These are phyloP conservation scores for Sitobion miscanthi DNA, from an alignment of 1,140 invertebrate species.

Conservation along the genomic window DNA sequence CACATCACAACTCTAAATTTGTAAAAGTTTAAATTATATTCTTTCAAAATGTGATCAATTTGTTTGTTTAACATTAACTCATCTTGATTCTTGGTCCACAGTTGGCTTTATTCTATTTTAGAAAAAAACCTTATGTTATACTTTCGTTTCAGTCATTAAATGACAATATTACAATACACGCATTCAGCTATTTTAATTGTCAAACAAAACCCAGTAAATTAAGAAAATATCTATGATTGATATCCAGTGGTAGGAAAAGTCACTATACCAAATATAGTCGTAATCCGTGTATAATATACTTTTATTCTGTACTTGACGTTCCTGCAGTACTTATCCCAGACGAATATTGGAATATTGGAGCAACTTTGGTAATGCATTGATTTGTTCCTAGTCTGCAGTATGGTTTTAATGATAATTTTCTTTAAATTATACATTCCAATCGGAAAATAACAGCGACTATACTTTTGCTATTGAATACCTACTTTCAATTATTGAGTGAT, in stretches of 20 bases:
- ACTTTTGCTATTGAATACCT: not conserved
- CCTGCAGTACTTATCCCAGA: too few species aligned
- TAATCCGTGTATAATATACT: not conserved
- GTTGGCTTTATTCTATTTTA: not conserved
- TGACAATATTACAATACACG: too few species aligned
- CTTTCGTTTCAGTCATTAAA: not conserved
- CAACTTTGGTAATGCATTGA: not conserved
- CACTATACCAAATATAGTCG: too few species aligned
- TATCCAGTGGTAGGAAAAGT: not conserved
- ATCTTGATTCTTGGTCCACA: too few species aligned
- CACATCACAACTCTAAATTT: not conserved
- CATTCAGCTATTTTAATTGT: too few species aligned
- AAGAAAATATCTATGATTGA: not conserved
- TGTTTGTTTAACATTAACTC: not conserved
- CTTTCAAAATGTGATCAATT: not conserved
- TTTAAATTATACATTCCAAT: slow-evolving; percentile 6
- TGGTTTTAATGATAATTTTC: slow-evolving; percentile 5
- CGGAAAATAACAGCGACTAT: not conserved
- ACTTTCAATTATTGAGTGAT: slow-evolving; percentile 10
- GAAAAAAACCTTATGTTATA: not conserved
- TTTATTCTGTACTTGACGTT: not conserved
- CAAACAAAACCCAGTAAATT: not conserved
- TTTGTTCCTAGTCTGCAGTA: not conserved
- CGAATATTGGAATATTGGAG: not conserved
- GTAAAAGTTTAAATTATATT: not conserved